Evolutionary conservation across 2,113 vertebrate species (phyloP), one percentile per base, ranked within the genome.

Genomic region (Rhinoderma darwinii): DNA sequence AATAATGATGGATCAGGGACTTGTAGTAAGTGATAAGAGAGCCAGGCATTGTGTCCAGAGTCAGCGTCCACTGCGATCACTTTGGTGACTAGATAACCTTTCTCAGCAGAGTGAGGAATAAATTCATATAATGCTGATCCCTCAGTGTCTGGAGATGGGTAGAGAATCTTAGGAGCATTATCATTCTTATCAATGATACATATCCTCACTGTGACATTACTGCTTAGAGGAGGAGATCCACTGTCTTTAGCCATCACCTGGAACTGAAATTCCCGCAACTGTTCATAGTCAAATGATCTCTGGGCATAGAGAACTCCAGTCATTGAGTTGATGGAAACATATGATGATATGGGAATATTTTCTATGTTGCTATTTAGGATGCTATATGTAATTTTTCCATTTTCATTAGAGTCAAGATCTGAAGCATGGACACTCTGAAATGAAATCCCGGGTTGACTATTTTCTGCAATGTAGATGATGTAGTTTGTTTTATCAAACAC

Each of bases 401-500:
- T 92, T 14, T 68, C n/a, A 0, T 82, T 86, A 70, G 86, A 0
- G 22, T 92, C 89, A 0, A 30, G 66, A 5, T 91, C 90, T 0
- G 47, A 88, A 30, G 91, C 88, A 4, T 86, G 84, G 0, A 93
- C 56, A 17, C 72, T 86, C 0, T 68, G 68, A 0, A 92, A 88
- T 44, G 90, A 91, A 0, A 72, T 51, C 0, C 86, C 88, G 3
- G 88, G 80, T 9, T 25, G 47, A 51, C 61, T 88, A 63, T 88
- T 84, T 59, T 84, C 81, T 32, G 20, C 27, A 22, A 89, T 35
- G 32, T 77, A 85, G 88, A 95, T 91, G 0, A 91, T 92, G 84
- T 96, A 97, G 25, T 92, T 91, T 0, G 93, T 89, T 70, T 95
- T 91, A 0, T 90, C 75, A 88, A 97, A 97, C 44, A 72, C 10